Conservation (phyloP, 2,113 vertebrate genomes). For the Oncorhynchus nerka region DNA sequence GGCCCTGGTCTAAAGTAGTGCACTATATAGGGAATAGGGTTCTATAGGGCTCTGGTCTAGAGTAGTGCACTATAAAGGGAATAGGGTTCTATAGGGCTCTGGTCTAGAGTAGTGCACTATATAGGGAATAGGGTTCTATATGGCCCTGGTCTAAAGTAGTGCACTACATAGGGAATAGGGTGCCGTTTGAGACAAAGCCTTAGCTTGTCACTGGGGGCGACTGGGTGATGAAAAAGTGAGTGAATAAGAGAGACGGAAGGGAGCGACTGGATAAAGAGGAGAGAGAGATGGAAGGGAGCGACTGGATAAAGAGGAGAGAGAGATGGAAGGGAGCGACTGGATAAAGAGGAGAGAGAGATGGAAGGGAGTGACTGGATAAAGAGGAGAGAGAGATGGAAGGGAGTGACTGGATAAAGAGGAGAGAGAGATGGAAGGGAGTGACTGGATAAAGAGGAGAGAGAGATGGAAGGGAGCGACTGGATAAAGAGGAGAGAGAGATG, state of each 20-base stretch:
- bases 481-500: background rate
- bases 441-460: background rate
- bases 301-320: background rate
- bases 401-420: conserved; percentile 6
- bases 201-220: conserved; percentile 7
- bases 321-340: background rate
- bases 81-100: no score
- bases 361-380: conserved; percentile 13
- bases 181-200: no score
- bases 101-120: no score
- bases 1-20: no score
- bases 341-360: background rate
- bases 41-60: no score
- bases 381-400: background rate
- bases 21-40: no score
- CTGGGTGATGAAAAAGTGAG: conserved; percentile 22
- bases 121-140: no score
- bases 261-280: background rate
- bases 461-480: background rate
- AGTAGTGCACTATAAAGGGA: no score
- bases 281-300: background rate
- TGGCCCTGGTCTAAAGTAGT: no score
- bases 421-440: background rate
- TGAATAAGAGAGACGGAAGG: background rate
- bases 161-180: no score